A percentile compares a stretch with the other conserved stretches of the same genome.
phyloP scores from a whole-genome alignment of 2,113 vertebrate genomes.

The human region GRCh38 chr3:8653001-8653500 shows the following conservation, averaged over 20 bases:
- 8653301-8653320: not conserved
- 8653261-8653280: not conserved
- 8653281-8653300: not conserved
- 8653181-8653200: not conserved
- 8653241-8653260: not conserved
- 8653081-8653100: not conserved
- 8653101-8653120: not conserved
- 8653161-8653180: accelerated
- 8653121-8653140: not conserved
- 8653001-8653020: not conserved
- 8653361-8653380: not conserved
- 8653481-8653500: not conserved
- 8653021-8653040: not conserved
- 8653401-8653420: not conserved
- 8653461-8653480: not conserved
- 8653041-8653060: not conserved
- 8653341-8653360: conserved; percentile 4
- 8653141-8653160: not conserved
- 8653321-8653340: not conserved
- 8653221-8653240: not conserved
- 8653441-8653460: not conserved
- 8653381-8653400: not conserved
- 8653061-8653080: not conserved
- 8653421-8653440: not conserved
- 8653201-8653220: not conserved